Conservation (phyloP, 2,888 invertebrate species). For the Erannis defoliaria region DNA sequence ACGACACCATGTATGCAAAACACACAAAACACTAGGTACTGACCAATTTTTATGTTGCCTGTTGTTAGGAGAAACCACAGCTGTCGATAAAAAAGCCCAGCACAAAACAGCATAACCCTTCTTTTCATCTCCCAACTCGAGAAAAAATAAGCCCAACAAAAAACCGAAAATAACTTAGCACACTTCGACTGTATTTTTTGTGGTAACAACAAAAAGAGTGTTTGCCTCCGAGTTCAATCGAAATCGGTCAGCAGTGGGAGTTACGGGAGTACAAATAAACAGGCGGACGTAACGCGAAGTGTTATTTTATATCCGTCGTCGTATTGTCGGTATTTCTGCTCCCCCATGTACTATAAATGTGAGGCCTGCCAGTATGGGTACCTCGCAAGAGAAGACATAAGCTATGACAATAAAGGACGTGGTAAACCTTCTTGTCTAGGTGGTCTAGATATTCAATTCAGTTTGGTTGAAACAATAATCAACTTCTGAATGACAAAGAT, state of each 20-base stretch:
- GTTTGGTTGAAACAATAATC: too few relatives aligned
- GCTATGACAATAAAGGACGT: too few relatives aligned
- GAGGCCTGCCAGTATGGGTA: conserved; percentile 1
- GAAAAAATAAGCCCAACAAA: conserved; percentile 9
- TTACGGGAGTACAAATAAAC: conserved; percentile 42
- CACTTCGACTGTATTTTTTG: conserved; percentile 12
- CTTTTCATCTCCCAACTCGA: conserved; percentile 7
- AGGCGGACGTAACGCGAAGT: conserved; percentile 32
- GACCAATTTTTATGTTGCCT: not conserved
- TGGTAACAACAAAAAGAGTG: conserved; percentile 30
- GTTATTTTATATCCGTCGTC: conserved; percentile 43
- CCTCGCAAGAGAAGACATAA: not conserved
- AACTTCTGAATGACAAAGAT: too few relatives aligned
- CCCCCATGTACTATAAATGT: conserved; percentile 14
- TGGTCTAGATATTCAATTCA: too few relatives aligned
- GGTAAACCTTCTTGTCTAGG: too few relatives aligned
- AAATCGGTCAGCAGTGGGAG: conserved; percentile 39
- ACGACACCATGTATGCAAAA: too few relatives aligned
- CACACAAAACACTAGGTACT: not conserved
- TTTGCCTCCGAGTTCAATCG: conserved; percentile 33
- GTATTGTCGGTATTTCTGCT: conserved; percentile 37
- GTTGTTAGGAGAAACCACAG: not conserved
- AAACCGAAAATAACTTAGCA: conserved; percentile 15
- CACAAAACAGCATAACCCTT: not conserved
- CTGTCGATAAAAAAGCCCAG: not conserved